These are phyloP conservation scores for Drosophila sechellia DNA, from an alignment of 1,140 invertebrate species.

Conservation along the genomic window DNA sequence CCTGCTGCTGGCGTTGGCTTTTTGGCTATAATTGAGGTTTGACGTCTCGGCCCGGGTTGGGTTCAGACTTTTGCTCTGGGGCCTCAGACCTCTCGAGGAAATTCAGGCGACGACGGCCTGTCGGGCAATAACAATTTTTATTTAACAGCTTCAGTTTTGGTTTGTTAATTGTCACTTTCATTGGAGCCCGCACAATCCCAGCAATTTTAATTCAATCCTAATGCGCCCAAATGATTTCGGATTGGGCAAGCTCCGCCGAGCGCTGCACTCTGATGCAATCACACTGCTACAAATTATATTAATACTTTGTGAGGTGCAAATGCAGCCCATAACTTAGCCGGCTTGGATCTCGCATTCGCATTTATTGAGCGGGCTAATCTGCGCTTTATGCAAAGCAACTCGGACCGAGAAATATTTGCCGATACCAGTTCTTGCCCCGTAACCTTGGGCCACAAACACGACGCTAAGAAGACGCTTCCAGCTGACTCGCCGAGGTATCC, in stretches of 20 bases:
- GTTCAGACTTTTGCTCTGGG: slow-evolving; percentile 44
- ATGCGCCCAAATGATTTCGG: slow-evolving; percentile 67
- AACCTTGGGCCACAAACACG: slow-evolving; percentile 63
- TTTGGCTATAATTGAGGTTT: slow-evolving; percentile 69
- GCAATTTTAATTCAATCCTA: slow-evolving; percentile 81
- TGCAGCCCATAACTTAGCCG: slow-evolving; percentile 47
- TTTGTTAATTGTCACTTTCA: slow-evolving; percentile 79
- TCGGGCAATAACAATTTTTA: slow-evolving; percentile 29
- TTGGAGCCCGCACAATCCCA: slow-evolving; percentile 70
- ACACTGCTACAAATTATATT: slow-evolving; percentile 43
- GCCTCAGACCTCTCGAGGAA: slow-evolving; percentile 66
- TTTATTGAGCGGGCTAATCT: slow-evolving; percentile 37
- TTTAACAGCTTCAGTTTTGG: slow-evolving; percentile 39
- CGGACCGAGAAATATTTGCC: slow-evolving; percentile 38
- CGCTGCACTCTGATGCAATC: slow-evolving; percentile 36
- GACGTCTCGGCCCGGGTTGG: slow-evolving; percentile 41
- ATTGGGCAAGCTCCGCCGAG: slow-evolving; percentile 55
- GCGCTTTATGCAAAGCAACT: slow-evolving; percentile 56
- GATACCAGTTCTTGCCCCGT: slow-evolving; percentile 61
- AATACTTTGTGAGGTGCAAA: slow-evolving; percentile 41
- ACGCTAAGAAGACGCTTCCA: slow-evolving; percentile 65
- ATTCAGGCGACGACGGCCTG: slow-evolving; percentile 47
- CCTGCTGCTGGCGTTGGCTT: slow-evolving; percentile 59
- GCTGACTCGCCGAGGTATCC: slow-evolving; percentile 20
- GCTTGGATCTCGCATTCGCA: slow-evolving; percentile 11